These are phyloP conservation scores for Ctenopoma multispine DNA, from an alignment of 2,797 vertebrate species.

Conservation along the genomic window DNA sequence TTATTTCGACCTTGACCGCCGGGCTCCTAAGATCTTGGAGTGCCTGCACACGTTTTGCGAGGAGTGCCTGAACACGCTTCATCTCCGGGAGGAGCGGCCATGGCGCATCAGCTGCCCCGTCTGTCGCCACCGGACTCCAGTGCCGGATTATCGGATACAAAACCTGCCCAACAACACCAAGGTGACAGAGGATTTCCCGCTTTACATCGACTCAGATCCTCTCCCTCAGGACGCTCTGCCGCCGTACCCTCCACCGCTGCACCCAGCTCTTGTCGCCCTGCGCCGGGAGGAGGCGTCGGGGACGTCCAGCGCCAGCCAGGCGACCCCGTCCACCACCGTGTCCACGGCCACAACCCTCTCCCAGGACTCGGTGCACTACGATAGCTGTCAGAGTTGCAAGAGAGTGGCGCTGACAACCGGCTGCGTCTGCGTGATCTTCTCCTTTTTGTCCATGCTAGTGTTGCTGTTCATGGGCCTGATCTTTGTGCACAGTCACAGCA, in stretches of 20 bases:
- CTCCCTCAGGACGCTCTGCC: conserved; percentile 91
- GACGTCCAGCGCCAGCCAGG: conserved; percentile 70
- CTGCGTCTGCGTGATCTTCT: conserved; percentile 95
- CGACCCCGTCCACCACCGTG: conserved; percentile 82
- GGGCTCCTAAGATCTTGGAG: conserved; percentile 93
- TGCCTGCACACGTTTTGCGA: conserved; percentile 97
- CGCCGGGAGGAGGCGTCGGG: conserved; percentile 82
- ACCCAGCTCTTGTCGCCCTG: conserved; percentile 81
- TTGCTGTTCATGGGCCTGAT: conserved; percentile 95
- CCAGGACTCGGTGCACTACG: conserved; percentile 87
- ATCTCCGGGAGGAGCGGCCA: conserved; percentile 89
- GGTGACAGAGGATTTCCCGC: conserved; percentile 91
- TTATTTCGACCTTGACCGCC: conserved; percentile 93
- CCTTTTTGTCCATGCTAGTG: conserved; percentile 94
- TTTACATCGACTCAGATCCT: conserved; percentile 90
- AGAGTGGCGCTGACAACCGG: conserved; percentile 92
- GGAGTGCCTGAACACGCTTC: conserved; percentile 93
- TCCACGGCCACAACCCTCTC: conserved; percentile 87
- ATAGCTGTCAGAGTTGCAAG: conserved; percentile 93
- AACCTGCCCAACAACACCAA: conserved; percentile 94
- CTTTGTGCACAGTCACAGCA: conserved; percentile 93
- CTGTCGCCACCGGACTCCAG: conserved; percentile 93
- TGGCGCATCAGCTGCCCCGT: conserved; percentile 90
- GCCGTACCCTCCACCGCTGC: conserved; percentile 84
- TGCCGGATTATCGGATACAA: conserved; percentile 91